A percentile compares a stretch with the other conserved stretches of the same genome.
Evolutionary conservation across 2,888 invertebrate genomes (phyloP).

Genomic region (Andrena chrysosceles): DNA sequence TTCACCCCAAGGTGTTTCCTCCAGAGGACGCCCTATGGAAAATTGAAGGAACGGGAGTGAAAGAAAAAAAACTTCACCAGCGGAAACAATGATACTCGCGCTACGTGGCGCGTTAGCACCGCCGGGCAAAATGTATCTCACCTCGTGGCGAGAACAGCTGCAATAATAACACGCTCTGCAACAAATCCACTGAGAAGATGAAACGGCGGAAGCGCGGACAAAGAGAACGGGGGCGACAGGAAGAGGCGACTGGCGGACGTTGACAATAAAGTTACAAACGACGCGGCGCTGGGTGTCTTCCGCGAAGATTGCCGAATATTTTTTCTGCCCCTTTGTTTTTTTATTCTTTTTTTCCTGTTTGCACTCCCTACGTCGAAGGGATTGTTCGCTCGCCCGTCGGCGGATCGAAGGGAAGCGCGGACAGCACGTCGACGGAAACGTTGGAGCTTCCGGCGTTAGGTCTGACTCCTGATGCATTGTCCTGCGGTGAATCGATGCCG

Average conservation of each 20-base stretch:
- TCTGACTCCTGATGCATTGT: conserved; percentile 57
- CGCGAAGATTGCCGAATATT: conserved; percentile 48
- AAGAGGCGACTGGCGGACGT: conserved; percentile 47
- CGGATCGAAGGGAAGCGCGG: conserved; percentile 46
- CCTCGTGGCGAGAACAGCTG: conserved; percentile 37
- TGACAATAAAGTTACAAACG: conserved; percentile 66
- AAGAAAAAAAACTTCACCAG: conserved; percentile 8
- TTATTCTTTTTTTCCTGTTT: not conserved
- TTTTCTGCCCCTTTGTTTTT: conserved; percentile 29
- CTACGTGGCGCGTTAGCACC: conserved; percentile 39
- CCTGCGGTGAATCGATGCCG: conserved; percentile 62
- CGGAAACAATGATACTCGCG: conserved; percentile 58
- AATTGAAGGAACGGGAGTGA: conserved; percentile 43
- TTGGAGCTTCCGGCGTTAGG: conserved; percentile 66
- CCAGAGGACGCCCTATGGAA: conserved; percentile 40
- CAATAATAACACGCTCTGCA: conserved; percentile 54
- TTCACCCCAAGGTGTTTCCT: not conserved
- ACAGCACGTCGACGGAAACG: conserved; percentile 60
- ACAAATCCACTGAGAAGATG: conserved; percentile 51
- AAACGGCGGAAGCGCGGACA: conserved; percentile 32
- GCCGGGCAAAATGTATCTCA: conserved; percentile 37
- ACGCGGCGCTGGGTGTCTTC: conserved; percentile 29
- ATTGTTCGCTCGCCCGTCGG: conserved; percentile 57
- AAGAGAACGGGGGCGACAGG: conserved; percentile 20
- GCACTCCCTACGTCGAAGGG: conserved; percentile 18